Conservation (phyloP, 1,140 invertebrate species). For the Hermetia illucens region DNA sequence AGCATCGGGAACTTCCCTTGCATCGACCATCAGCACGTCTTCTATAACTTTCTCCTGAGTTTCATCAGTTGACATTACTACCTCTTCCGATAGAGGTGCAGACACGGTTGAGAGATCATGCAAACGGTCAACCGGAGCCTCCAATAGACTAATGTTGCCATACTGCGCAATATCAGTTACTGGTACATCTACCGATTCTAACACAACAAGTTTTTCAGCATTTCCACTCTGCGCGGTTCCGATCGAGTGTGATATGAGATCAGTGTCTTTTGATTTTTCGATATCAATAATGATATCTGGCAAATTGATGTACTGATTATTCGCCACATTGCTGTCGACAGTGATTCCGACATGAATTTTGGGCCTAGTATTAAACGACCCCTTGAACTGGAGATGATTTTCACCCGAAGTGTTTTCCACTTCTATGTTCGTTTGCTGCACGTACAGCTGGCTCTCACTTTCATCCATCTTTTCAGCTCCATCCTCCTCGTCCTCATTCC, state of each 20-base stretch:
- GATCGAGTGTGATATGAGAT: background rate
- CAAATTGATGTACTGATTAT: slow-evolving; percentile 17
- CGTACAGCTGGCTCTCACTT: background rate
- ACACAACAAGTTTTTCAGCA: slow-evolving; percentile 16
- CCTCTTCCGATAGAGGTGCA: too few species aligned
- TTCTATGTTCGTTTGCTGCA: background rate
- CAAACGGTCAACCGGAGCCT: slow-evolving; percentile 3
- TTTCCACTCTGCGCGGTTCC: background rate
- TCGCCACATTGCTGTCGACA: slow-evolving; percentile 8
- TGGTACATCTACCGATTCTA: slow-evolving; percentile 25
- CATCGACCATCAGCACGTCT: too few species aligned
- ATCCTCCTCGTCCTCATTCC: slow-evolving; percentile 30
- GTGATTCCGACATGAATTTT: slow-evolving; percentile 8
- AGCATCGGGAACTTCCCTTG: too few species aligned
- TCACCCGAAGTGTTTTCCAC: background rate
- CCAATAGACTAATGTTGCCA: slow-evolving; percentile 3
- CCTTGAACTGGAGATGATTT: slow-evolving; percentile 6
- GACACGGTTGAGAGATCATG: slow-evolving; percentile 8
- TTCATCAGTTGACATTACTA: too few species aligned
- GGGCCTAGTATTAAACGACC: background rate
- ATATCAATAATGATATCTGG: slow-evolving; percentile 28
- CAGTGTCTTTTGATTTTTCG: slow-evolving; percentile 15
- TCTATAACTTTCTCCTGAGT: too few species aligned
- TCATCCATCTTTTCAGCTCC: background rate
- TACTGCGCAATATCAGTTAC: slow-evolving; percentile 8